These are phyloP conservation scores for Nymphalis io DNA, from an alignment of 1,140 invertebrate species.

Conservation along the genomic window DNA sequence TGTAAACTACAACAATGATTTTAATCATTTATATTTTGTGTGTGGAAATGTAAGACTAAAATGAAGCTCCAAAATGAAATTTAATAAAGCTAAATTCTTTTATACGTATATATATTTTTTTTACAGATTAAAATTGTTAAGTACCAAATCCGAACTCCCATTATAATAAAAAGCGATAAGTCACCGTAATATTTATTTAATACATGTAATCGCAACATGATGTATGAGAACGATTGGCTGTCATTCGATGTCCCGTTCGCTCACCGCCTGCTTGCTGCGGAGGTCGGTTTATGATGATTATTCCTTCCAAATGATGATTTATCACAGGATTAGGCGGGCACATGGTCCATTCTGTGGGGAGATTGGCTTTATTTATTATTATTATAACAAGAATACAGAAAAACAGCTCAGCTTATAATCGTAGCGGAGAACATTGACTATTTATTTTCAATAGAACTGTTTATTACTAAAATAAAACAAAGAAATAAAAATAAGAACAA, in stretches of 20 bases:
- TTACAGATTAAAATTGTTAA: background rate
- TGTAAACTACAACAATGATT: background rate
- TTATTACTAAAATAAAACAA: too few relatives aligned
- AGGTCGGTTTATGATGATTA: conserved; percentile 74
- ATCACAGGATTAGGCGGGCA: conserved; percentile 71
- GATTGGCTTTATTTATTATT: conserved; percentile 74
- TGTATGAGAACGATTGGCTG: conserved; percentile 63
- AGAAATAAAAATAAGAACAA: too few relatives aligned
- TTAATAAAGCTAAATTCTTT: too few relatives aligned
- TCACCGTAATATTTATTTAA: conserved; percentile 74
- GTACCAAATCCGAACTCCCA: background rate
- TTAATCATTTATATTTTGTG: too few relatives aligned
- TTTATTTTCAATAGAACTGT: background rate
- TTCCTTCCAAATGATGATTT: conserved; percentile 77
- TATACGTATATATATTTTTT: too few relatives aligned
- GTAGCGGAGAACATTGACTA: background rate
- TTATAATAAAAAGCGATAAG: conserved; percentile 34
- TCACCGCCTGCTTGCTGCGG: conserved; percentile 43
- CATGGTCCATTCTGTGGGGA: conserved; percentile 65
- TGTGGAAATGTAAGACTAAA: too few relatives aligned
- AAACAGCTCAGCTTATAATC: conserved; percentile 27
- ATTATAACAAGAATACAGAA: conserved; percentile 44
- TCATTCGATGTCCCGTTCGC: conserved; percentile 41
- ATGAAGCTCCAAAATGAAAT: too few relatives aligned
- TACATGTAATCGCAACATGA: conserved; percentile 75